A percentile compares a stretch with the other conserved stretches of the same genome.
Evolutionary conservation across 2,888 invertebrate species (phyloP).

Genomic region (Deroplatys truncata): DNA sequence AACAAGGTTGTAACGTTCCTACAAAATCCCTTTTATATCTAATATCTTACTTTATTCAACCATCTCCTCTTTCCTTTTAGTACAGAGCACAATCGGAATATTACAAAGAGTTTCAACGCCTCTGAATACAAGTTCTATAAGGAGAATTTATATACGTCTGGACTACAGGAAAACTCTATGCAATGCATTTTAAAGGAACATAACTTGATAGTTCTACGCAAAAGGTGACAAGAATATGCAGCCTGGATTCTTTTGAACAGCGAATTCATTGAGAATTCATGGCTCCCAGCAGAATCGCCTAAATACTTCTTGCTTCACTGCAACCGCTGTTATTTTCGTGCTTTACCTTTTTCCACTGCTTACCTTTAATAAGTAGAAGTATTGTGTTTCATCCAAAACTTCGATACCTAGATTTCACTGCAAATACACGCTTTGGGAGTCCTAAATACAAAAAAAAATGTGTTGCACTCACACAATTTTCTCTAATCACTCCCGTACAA

Average conservation of each 20-base stretch:
- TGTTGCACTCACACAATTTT: too few species aligned
- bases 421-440: too few species aligned
- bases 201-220: neutral
- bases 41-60: neutral
- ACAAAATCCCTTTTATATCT: neutral
- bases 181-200: neutral
- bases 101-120: neutral
- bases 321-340: too few species aligned
- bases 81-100: neutral
- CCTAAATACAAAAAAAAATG: too few species aligned
- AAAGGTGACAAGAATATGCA: neutral
- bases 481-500: too few species aligned
- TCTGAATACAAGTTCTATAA: neutral
- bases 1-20: neutral
- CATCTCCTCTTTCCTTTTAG: neutral
- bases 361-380: too few species aligned
- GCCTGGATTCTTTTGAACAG: neutral
- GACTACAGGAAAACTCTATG: neutral
- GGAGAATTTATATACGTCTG: too few species aligned
- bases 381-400: too few species aligned
- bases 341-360: too few species aligned
- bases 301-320: too few species aligned
- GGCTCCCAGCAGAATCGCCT: neutral
- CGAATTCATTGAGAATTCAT: neutral
- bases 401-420: too few species aligned